These are phyloP conservation scores for Endomychus coccineus DNA, from an alignment of 2,888 invertebrate species.

Conservation along the genomic window DNA sequence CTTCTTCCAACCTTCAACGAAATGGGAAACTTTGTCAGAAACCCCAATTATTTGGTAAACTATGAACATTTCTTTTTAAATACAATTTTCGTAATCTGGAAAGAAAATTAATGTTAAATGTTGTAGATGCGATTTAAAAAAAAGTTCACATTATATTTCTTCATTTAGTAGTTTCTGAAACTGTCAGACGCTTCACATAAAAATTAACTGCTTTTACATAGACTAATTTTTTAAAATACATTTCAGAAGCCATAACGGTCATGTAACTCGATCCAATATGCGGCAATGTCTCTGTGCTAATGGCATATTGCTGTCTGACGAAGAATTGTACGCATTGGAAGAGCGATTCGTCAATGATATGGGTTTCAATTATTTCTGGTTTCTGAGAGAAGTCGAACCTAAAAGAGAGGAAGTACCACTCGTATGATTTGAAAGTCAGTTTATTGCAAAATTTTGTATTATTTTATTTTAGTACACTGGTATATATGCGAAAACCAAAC, in stretches of 20 bases:
- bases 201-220: too few relatives aligned
- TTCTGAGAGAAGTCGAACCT: constrained; percentile 59
- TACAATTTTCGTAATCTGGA: too few relatives aligned
- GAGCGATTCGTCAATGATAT: constrained; percentile 63
- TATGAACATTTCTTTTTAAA: too few relatives aligned
- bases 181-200: too few relatives aligned
- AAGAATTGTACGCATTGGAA: constrained; percentile 62
- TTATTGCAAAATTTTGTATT: neutral
- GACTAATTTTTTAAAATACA: too few relatives aligned
- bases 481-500: constrained; percentile 39
- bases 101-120: too few relatives aligned
- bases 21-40: too few relatives aligned
- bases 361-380: constrained; percentile 66
- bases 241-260: constrained; percentile 60
- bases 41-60: too few relatives aligned
- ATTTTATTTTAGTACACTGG: constrained; percentile 33
- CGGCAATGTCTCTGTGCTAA: constrained; percentile 62
- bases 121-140: too few relatives aligned
- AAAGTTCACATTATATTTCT: too few relatives aligned
- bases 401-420: constrained; percentile 39
- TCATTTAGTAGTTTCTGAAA: too few relatives aligned
- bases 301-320: constrained; percentile 57
- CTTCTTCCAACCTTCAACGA: too few relatives aligned
- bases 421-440: constrained; percentile 25
- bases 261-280: constrained; percentile 62